A percentile compares a stretch with the other conserved stretches of the same genome.
These are phyloP conservation scores for Melitaea cinxia DNA, from an alignment of 1,140 invertebrate species.

Conservation along the genomic window DNA sequence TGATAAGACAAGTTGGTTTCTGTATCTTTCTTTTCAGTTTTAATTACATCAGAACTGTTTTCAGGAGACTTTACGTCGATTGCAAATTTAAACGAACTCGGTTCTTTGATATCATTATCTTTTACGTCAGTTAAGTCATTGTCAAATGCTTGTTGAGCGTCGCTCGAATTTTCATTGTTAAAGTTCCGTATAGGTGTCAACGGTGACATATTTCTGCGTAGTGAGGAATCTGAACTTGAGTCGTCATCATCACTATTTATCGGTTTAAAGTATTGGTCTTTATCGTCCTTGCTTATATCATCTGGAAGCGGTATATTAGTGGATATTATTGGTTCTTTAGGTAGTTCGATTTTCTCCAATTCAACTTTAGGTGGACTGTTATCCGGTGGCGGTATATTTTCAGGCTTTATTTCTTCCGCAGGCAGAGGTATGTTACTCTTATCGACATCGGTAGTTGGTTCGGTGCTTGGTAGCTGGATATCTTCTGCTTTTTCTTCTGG, in stretches of 20 bases:
- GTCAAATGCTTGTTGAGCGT: slow-evolving; percentile 76
- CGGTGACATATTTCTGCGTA: slow-evolving; percentile 74
- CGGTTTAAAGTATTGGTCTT: slow-evolving; percentile 64
- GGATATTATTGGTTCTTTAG: slow-evolving; percentile 56
- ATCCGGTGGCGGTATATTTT: slow-evolving; percentile 67
- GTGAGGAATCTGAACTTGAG: slow-evolving; percentile 69
- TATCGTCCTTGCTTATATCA: slow-evolving; percentile 56
- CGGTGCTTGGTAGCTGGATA: slow-evolving; percentile 83
- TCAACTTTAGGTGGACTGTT: slow-evolving; percentile 64
- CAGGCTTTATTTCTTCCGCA: slow-evolving; percentile 63
- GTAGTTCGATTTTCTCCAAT: slow-evolving; percentile 64
- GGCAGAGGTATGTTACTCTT: slow-evolving; percentile 64
- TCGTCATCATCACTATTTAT: slow-evolving; percentile 70
- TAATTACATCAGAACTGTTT: slow-evolving; percentile 46
- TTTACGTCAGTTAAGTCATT: slow-evolving; percentile 58
- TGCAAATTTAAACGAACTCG: slow-evolving; percentile 66
- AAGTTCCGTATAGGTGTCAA: slow-evolving; percentile 74
- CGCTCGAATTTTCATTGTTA: slow-evolving; percentile 76
- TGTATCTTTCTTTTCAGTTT: slow-evolving; percentile 60
- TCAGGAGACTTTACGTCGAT: slow-evolving; percentile 62
- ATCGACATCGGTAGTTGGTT: slow-evolving; percentile 54
- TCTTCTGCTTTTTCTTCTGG: slow-evolving; percentile 69
- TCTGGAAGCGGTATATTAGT: slow-evolving; percentile 67
- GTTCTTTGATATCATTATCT: slow-evolving; percentile 64
- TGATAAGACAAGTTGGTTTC: slow-evolving; percentile 60